Evolutionary conservation across 1,140 invertebrate genomes (phyloP).

Genomic region (Liolophura sinensis): DNA sequence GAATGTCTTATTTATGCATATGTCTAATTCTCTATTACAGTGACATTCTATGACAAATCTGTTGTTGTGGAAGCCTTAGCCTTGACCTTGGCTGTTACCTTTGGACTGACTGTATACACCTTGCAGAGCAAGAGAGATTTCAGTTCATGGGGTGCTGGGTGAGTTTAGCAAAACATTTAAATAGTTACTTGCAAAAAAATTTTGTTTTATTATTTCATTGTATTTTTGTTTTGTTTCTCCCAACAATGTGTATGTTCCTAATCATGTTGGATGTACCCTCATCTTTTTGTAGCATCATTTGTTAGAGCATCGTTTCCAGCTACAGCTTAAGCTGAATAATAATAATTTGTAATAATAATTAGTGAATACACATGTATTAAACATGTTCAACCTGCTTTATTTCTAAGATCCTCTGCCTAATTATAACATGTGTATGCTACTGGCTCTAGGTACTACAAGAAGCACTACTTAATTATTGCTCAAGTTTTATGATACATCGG

Average conservation of each 20-base stretch:
- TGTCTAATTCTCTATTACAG: constrained; percentile 46
- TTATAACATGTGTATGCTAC: too few species aligned
- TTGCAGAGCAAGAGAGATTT: constrained; percentile 83
- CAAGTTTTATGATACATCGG: too few species aligned
- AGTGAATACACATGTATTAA: too few species aligned
- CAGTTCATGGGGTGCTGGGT: constrained; percentile 75
- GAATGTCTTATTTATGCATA: too few species aligned
- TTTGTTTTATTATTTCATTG: neutral
- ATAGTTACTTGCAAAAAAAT: too few species aligned
- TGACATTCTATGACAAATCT: constrained; percentile 72
- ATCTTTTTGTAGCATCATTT: too few species aligned
- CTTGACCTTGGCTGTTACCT: constrained; percentile 73
- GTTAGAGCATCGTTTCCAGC: neutral
- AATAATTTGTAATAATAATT: neutral
- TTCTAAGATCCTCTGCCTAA: too few species aligned
- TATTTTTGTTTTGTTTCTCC: neutral
- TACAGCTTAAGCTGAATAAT: neutral
- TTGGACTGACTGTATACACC: constrained; percentile 74
- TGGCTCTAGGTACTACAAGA: too few species aligned
- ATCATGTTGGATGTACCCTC: too few species aligned
- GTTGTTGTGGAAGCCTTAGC: constrained; percentile 76
- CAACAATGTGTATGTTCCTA: neutral
- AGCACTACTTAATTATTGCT: too few species aligned
- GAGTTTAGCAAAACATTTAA: too few species aligned
- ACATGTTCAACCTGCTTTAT: too few species aligned